Base-by-base conservation (phyloP, 2,113 vertebrate species). In the Amazona guildingii region DNA sequence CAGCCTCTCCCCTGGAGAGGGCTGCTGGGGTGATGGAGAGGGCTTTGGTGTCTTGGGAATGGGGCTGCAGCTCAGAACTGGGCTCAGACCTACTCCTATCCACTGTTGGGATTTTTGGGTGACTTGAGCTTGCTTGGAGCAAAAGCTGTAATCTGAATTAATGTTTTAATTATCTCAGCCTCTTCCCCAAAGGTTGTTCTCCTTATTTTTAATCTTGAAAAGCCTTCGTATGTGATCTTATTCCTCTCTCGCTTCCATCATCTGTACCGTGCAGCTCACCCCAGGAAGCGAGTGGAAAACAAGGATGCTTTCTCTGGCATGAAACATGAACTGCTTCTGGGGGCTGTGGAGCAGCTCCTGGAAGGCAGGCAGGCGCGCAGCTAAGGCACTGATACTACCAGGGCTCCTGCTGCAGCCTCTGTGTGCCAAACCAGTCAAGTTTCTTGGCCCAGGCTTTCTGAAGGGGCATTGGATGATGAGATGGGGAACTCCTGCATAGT, bases 161-260 rank as follows among this genome's bases (percentile, higher is more conserved):
- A 97, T 97, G 97, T 39, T 97, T 97, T 98, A 89, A 98, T 98
- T 98, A 97, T 83, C 79, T 51, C 8, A 13, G 64, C 77, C 84
- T 95, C 62, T 94, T 93, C 88, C 97, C 96, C 93, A 4, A 57
- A 91, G 96, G 92, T 92, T 74, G 57, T 48, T 75, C 78, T 97
- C 72, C 95, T 97, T 68, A 82, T 41, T 95, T 98, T 92, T 94
- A 88, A 97, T 95, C 91, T 96, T 80, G 86, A 80, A 86, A 95
- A 86, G 72, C 79, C 93, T 61, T n/a, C 4, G 1, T 27, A 24
- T 39, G 51, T 2, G 6, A 61, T 92, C 61, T 75, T 17, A 24
- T 61, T 52, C 57, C 88, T 83, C 66, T 84, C 48, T 48, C 27
- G n/a, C 73, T 96, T 54, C 64, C 69, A 20, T 81, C 73, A 44